Conservation (phyloP, 2,888 invertebrate species). For the Macaria notata region DNA sequence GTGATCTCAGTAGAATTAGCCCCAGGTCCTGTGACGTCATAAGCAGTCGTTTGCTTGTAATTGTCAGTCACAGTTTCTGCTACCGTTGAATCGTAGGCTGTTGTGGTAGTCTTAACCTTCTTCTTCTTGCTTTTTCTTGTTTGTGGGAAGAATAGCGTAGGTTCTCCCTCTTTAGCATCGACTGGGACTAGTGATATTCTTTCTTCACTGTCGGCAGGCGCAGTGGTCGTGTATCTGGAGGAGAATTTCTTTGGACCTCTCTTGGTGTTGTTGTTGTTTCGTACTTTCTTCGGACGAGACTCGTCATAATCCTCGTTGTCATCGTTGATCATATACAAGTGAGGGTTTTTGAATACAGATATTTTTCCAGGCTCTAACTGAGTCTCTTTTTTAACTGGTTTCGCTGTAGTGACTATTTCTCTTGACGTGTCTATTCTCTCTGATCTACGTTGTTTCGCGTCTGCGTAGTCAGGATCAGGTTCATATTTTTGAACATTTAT, state of each 20-base stretch:
- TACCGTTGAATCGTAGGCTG: conserved; percentile 40
- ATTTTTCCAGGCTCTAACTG: conserved; percentile 49
- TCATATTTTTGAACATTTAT: conserved; percentile 35
- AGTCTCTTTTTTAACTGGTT: conserved; percentile 37
- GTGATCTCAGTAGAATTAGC: conserved; percentile 8
- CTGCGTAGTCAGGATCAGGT: conserved; percentile 6
- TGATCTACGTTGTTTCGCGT: too few relatives aligned
- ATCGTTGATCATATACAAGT: conserved; percentile 56
- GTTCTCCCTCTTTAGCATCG: conserved; percentile 55
- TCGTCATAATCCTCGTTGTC: conserved; percentile 40
- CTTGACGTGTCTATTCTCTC: conserved; percentile 26
- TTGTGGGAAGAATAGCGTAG: conserved; percentile 66
- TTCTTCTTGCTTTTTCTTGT: conserved; percentile 51
- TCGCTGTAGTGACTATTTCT: conserved; percentile 25
- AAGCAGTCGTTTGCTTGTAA: conserved; percentile 28
- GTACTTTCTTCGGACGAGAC: conserved; percentile 11
- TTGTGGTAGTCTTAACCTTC: conserved; percentile 38
- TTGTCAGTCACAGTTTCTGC: conserved; percentile 41
- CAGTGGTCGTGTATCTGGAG: conserved; percentile 37
- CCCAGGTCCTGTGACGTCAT: conserved; percentile 8
- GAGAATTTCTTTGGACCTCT: conserved; percentile 40
- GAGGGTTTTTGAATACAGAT: conserved; percentile 67
- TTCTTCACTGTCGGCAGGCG: conserved; percentile 35
- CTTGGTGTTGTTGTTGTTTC: conserved; percentile 1
- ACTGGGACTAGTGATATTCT: conserved; percentile 65